Conservation (phyloP, 1,140 invertebrate genomes). For the Drosophila littoralis region DNA sequence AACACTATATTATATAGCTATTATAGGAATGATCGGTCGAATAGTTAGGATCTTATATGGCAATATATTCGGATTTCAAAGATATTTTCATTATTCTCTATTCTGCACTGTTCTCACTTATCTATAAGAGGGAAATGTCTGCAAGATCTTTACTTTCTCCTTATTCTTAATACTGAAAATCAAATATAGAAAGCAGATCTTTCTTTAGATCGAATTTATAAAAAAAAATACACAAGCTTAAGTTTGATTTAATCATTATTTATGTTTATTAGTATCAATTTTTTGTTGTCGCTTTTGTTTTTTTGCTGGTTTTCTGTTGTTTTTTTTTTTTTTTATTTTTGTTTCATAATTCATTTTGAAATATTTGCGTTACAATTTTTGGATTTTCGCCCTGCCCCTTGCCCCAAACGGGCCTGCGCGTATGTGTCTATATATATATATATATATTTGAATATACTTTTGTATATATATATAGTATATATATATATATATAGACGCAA, state of each 20-base stretch:
- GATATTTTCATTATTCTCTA: too few species aligned
- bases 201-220: neutral
- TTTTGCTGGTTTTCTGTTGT: constrained; percentile 1
- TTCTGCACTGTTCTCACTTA: too few species aligned
- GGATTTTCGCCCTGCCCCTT: constrained; percentile 17
- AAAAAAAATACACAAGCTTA: constrained; percentile 12
- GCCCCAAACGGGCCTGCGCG: constrained; percentile 23
- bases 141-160: too few species aligned
- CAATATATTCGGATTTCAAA: too few species aligned
- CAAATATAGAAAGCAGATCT: neutral
- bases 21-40: neutral
- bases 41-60: too few species aligned
- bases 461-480: constrained; percentile 18
- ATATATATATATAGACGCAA: constrained; percentile 29
- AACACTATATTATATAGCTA: neutral
- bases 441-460: constrained; percentile 11
- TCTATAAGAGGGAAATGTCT: too few species aligned
- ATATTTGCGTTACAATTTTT: constrained; percentile 53
- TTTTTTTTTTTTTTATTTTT: constrained; percentile 11
- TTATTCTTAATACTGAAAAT: too few species aligned
- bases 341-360: constrained; percentile 43
- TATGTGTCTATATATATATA: constrained; percentile 22
- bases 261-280: constrained; percentile 54
- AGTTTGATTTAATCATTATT: constrained; percentile 60
- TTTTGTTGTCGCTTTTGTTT: constrained; percentile 32